Evolutionary conservation across 2,113 vertebrate genomes (phyloP), one percentile per base, ranked within the genome.

Genomic region (Axis porcinus): DNA sequence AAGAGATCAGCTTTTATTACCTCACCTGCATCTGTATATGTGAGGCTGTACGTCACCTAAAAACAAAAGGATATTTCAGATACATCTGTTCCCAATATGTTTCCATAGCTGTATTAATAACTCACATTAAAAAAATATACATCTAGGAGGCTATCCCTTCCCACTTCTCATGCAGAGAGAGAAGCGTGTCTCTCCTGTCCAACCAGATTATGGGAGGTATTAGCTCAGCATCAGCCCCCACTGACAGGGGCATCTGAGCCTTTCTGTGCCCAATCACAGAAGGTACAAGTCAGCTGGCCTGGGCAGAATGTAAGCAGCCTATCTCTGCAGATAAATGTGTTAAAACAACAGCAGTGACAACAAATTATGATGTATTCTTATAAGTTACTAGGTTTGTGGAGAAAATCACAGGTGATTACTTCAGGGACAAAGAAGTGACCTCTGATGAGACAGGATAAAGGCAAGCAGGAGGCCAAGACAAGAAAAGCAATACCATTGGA

Each of bases 11-110:
- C 99, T 60, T 97, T 98, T 54, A 96, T 96, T 50, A 99, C 98
- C 94, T 99, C 98, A 57, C 99, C 99, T 1, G 97, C 43, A 1
- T 99, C 98, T 40, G 97, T 99, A 98, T 99, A 99, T 0, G 82
- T 98, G n/a, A 99, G 96, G 14, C 98, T 97, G 94, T 99, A 99
- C 15, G 93, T 98, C 9, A 99, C 99, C 99, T 99, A 97, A 89
- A 97, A 98, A 94, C 78, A 62, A 88, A 98, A 91, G 0, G 16
- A 52, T 12, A 62, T 89, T 58, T 57, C 58, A 33, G 14, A 70
- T 45, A 57, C 6, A 30, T 43, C 74, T 82, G 57, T 17, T 47
- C 57, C 70, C 12, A 3, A n/a, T 2, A 43, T 19, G 14, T 5
- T 52, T 85, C 92, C 14, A 8, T 1, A 50, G 28, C 76, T 57